Conservation (phyloP, 92 coral and sea anemone species). For the Metridium senile region DNA sequence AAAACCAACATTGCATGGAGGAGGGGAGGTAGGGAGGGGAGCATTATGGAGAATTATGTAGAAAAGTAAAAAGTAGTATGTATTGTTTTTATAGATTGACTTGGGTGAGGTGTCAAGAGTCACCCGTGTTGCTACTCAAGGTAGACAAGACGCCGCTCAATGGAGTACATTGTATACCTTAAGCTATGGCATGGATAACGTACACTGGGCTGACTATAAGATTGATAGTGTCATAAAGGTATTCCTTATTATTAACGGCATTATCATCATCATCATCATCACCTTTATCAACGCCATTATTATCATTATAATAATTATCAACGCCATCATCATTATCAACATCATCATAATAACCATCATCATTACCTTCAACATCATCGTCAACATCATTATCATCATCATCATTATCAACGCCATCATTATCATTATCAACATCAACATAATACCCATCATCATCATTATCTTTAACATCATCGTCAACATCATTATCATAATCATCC, state of each 20-base stretch:
- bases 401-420: neutral
- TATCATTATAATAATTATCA: neutral
- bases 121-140: constrained; percentile 47
- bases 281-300: neutral
- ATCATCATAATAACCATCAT: neutral
- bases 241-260: neutral
- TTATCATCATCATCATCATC: neutral
- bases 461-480: neutral
- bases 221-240: constrained; percentile 34
- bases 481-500: neutral
- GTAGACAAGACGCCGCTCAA: constrained; percentile 44
- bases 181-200: constrained; percentile 33
- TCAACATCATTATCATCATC: neutral
- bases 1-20: no score
- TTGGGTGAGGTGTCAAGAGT: constrained; percentile 35
- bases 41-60: neutral
- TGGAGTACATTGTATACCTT: constrained; percentile 32
- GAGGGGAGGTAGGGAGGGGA: no score
- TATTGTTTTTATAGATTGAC: constrained; percentile 26
- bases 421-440: neutral
- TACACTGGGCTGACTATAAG: constrained; percentile 51
- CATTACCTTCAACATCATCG: no score
- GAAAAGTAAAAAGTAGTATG: neutral
- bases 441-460: neutral
- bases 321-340: neutral